Base-by-base conservation (phyloP, 2,113 vertebrate genomes). In the Rhinoderma darwinii region DNA sequence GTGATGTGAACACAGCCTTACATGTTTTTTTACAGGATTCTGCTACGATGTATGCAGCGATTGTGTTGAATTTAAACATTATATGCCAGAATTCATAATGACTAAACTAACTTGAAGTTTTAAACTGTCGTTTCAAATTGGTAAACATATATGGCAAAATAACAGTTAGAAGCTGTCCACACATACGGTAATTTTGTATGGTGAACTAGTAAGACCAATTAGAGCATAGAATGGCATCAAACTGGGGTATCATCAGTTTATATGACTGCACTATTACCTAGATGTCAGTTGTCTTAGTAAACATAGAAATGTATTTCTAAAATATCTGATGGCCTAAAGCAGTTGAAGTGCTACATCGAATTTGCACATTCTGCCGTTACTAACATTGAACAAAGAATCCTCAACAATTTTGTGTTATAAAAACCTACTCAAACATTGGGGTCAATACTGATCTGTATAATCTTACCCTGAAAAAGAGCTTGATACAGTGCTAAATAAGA, bases 381-480 rank as follows among this genome's bases (percentile, higher is more conserved):
- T 54, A 54, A 12, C 4, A 77, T 11, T n/a, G 25, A 50, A 47
- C 27, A 78, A 54, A 35, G 18, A 35, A 54, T 35, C 14, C 74
- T 77, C 20, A 20, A 78, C 27, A 54, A 54, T 51, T 35, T 51
- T 27, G 43, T 32, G n/a, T 47, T 54, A 78, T 32, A 78, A 78
- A 25, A 77, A 35, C 15, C 25, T 63, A 82, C 39, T 44, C 54
- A 82, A 82, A 27, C 15, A 17, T 30, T 41, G 39, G 56, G 56
- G 72, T 37, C 72, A 84, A 84, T 75, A 84, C 50, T 84, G 51
- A 75, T 84, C 83, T 84, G 35, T 41, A 75, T 75, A 76, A 75
- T 76, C 4, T 41, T 59, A 76, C 37, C 37, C 50, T 84, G 43
- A 32, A 73, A 82, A 74, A 84, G 32, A 73, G 68, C 25, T 74